Evolutionary conservation across 2,888 invertebrate genomes (phyloP).

Genomic region (Drosophila algonquin): DNA sequence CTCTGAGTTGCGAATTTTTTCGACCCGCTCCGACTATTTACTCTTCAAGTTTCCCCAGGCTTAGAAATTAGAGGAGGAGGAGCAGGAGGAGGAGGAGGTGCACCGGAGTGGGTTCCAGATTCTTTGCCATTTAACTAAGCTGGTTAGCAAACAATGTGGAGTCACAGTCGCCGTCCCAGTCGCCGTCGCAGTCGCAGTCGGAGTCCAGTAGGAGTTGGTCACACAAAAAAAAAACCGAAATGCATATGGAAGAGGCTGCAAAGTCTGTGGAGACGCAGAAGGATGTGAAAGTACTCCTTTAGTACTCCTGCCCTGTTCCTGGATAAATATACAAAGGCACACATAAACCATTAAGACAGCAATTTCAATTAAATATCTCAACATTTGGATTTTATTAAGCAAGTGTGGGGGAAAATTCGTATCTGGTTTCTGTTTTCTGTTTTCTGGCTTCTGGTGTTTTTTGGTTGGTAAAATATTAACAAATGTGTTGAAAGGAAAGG

Average conservation of each 20-base stretch:
- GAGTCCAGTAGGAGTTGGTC: constrained; percentile 4
- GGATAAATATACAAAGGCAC: neutral
- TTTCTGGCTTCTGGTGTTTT: constrained; percentile 1
- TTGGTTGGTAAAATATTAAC: constrained; percentile 18
- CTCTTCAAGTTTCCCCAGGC: constrained; percentile 50
- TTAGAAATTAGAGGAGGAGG: constrained; percentile 20
- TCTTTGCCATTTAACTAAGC: constrained; percentile 75
- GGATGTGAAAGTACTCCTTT: too few relatives aligned
- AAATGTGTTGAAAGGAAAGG: constrained; percentile 1
- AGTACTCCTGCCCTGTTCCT: neutral
- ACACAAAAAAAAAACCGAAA: constrained; percentile 7
- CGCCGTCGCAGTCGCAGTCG: neutral
- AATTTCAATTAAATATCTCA: constrained; percentile 17
- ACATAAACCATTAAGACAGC: neutral
- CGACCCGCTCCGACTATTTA: constrained; percentile 58
- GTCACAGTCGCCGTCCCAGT: constrained; percentile 5
- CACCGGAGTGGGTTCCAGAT: constrained; percentile 27
- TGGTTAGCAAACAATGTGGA: constrained; percentile 60
- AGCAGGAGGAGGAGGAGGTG: too few relatives aligned
- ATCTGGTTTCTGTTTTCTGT: constrained; percentile 10
- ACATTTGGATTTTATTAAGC: constrained; percentile 48
- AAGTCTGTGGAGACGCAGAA: too few relatives aligned
- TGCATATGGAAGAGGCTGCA: constrained; percentile 5
- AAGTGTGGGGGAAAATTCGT: constrained; percentile 57
- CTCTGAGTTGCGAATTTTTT: constrained; percentile 53